phyloP scores from a whole-genome alignment of 2,113 vertebrate genomes.

The Clinocottus analis region DNA sequence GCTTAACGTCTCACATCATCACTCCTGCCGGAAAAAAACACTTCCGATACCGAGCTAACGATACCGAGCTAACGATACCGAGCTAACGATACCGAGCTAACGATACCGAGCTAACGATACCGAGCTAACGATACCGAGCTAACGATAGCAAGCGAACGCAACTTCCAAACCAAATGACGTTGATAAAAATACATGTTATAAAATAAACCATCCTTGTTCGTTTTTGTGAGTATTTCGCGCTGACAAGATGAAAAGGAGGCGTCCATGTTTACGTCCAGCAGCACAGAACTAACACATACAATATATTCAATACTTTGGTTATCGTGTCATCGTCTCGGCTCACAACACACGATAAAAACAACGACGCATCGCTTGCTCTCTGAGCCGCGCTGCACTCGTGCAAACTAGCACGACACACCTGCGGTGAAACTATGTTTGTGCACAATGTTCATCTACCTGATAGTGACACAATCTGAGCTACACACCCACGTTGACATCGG shows the following conservation, averaged over 20 bases:
- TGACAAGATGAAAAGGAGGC: slow-evolving; percentile 40
- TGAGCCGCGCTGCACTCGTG: background rate
- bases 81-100: slow-evolving; percentile 44
- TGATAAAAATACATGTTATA: slow-evolving; percentile 53
- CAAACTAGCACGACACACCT: background rate
- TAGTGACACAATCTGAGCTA: background rate
- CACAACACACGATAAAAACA: background rate
- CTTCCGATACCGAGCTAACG: slow-evolving; percentile 18
- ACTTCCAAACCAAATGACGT: slow-evolving; percentile 26
- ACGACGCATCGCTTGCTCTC: background rate
- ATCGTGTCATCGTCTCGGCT: too few relatives aligned
- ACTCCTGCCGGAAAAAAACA: slow-evolving; percentile 22
- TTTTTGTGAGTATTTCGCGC: slow-evolving; percentile 11
- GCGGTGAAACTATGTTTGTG: background rate
- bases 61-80: slow-evolving; percentile 45
- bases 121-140: slow-evolving; percentile 23
- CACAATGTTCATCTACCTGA: background rate
- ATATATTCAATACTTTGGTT: background rate
- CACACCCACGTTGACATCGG: background rate
- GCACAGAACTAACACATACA: slow-evolving; percentile 22
- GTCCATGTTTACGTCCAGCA: slow-evolving; percentile 45
- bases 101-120: slow-evolving; percentile 50
- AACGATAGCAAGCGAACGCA: slow-evolving; percentile 40
- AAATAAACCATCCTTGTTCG: slow-evolving; percentile 42
- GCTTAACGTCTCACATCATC: background rate